A percentile compares a stretch with the other conserved stretches of the same genome.
These are phyloP conservation scores for Cheumatopsyche charites DNA, from an alignment of 1,140 invertebrate genomes.

Conservation along the genomic window DNA sequence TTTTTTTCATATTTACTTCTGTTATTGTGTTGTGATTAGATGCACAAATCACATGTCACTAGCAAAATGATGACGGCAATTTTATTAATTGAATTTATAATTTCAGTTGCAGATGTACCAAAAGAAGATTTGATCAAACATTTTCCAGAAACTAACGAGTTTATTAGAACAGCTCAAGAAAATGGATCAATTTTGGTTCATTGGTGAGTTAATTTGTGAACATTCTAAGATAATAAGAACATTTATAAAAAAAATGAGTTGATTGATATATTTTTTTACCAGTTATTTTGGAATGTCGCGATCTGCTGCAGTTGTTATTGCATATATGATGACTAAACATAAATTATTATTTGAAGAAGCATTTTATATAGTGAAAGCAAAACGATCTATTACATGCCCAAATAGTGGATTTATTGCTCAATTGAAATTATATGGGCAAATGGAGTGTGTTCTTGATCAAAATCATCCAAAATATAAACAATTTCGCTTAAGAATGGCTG, in stretches of 20 bases:
- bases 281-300: conserved; percentile 86
- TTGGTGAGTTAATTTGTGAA: conserved; percentile 70
- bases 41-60: no score
- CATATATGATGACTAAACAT: conserved; percentile 85
- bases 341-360: conserved; percentile 73
- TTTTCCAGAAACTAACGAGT: conserved; percentile 75
- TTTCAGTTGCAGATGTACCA: conserved; percentile 76
- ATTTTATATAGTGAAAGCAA: conserved; percentile 69
- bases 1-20: no score
- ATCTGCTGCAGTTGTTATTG: conserved; percentile 82
- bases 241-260: conserved; percentile 34
- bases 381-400: conserved; percentile 70
- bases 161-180: conserved; percentile 68
- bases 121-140: conserved; percentile 81
- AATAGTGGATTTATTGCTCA: conserved; percentile 80
- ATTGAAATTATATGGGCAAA: conserved; percentile 75
- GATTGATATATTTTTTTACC: no score
- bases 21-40: no score
- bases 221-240: no score
- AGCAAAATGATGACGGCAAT: no score
- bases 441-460: conserved; percentile 74
- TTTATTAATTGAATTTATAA: conserved; percentile 32
- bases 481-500: conserved; percentile 76
- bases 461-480: conserved; percentile 76
- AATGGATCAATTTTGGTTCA: conserved; percentile 76